phyloP scores from a whole-genome alignment of 2,888 invertebrate species.

The Ariolimax columbianus region DNA sequence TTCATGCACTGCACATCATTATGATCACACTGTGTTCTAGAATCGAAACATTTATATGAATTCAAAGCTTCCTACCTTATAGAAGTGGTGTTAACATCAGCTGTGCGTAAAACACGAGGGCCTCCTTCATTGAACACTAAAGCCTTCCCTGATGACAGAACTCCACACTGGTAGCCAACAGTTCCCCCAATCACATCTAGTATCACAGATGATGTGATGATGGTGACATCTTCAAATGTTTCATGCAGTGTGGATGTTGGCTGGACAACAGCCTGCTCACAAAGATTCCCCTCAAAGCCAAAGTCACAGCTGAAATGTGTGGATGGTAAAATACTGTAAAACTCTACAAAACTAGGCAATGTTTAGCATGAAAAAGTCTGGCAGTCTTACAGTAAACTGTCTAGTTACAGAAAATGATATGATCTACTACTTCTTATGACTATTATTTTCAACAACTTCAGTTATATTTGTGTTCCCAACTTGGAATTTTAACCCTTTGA shows the following conservation, averaged over 20 bases:
- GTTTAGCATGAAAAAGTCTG: too few relatives aligned
- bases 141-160: slow-evolving; percentile 76
- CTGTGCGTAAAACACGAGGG: slow-evolving; percentile 69
- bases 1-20: too few relatives aligned
- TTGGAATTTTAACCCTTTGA: too few relatives aligned
- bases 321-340: too few relatives aligned
- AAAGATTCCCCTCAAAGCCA: slow-evolving; percentile 75
- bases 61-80: slow-evolving; percentile 67
- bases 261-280: slow-evolving; percentile 67
- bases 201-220: slow-evolving; percentile 59
- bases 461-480: too few relatives aligned
- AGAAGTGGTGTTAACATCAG: slow-evolving; percentile 76
- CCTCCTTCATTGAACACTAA: slow-evolving; percentile 76
- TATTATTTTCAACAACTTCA: too few relatives aligned
- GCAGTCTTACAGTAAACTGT: too few relatives aligned
- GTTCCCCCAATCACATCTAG: slow-evolving; percentile 69
- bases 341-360: too few relatives aligned
- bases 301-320: slow-evolving; percentile 75
- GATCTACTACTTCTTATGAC: too few relatives aligned
- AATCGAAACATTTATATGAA: too few relatives aligned
- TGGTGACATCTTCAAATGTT: slow-evolving; percentile 65
- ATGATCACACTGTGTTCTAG: too few relatives aligned
- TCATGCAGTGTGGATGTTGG: slow-evolving; percentile 64
- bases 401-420: too few relatives aligned
- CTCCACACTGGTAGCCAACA: slow-evolving; percentile 77